Conservation (phyloP, 2,888 invertebrate genomes). For the Drosophila phalerata region DNA sequence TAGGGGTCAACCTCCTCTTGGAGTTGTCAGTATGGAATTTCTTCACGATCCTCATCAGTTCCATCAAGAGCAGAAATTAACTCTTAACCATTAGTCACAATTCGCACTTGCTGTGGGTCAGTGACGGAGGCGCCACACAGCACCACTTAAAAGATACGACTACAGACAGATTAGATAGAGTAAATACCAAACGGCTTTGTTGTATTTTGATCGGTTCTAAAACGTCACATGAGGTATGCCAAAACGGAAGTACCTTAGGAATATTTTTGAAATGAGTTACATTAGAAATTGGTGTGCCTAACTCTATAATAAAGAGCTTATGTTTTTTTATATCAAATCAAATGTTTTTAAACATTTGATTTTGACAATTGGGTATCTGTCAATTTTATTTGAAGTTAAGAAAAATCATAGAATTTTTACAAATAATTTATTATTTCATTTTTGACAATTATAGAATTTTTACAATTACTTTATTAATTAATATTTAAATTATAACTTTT, state of each 20-base stretch:
- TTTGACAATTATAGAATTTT: background rate
- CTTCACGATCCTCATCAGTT: background rate
- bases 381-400: background rate
- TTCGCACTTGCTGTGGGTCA: slow-evolving; percentile 25
- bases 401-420: too few species aligned
- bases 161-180: slow-evolving; percentile 30
- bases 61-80: background rate
- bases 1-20: slow-evolving; percentile 10
- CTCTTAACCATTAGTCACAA: slow-evolving; percentile 19
- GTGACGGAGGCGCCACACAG: background rate
- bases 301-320: background rate
- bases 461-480: background rate
- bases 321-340: background rate
- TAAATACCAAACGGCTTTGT: background rate
- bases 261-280: background rate
- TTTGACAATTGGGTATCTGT: background rate
- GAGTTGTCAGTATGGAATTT: slow-evolving; percentile 4
- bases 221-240: background rate
- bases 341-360: background rate
- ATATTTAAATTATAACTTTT: background rate
- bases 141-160: background rate
- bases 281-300: background rate
- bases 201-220: background rate
- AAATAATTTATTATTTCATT: too few species aligned
- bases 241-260: slow-evolving; percentile 1